Evolutionary conservation across 1,140 invertebrate species (phyloP), one percentile per base, ranked within the genome.

Genomic region (Melanaphis sacchari): DNA sequence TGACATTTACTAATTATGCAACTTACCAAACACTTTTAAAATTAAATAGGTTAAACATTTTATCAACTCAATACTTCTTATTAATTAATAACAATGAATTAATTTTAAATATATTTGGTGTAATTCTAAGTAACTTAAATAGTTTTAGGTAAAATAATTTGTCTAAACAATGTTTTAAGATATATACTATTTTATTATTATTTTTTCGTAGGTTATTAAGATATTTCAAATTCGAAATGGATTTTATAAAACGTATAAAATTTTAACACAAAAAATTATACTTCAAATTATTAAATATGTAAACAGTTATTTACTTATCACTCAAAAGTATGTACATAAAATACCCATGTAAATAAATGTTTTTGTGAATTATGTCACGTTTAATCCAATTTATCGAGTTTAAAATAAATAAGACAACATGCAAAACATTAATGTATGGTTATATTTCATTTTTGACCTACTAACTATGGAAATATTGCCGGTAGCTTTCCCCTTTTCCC

Each of bases 401-500:
- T 76, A n/a, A n/a, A n/a, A n/a, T n/a, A n/a, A n/a, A n/a, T 76
- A 76, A 76, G 11, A 76, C 59, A n/a, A n/a, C 59, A 0, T 9
- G 11, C 59, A 76, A 66, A 76, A 18, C 4, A 76, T n/a, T n/a
- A 76, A n/a, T 76, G 59, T 18, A 15, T n/a, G 26, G 24, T 54
- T 66, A n/a, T 11, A n/a, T n/a, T 76, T 76, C 59, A n/a, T n/a
- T n/a, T 76, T 76, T 4, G 4, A 76, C 59, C 31, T 76, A 18
- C n/a, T n/a, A 18, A 18, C 15, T 76, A n/a, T n/a, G n/a, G 15
- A n/a, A 76, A 76, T n/a, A 76, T n/a, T 21, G n/a, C 31, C 18
- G 15, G 0, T n/a, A n/a, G n/a, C 15, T n/a, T 76, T 18, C 0
- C 11, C 11, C 4, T 18, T 18, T n/a, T 11, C 54, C 1, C 31